Evolutionary conservation across 1,140 invertebrate genomes (phyloP), one percentile per base, ranked within the genome.

Genomic region (Oscheius sp.): DNA sequence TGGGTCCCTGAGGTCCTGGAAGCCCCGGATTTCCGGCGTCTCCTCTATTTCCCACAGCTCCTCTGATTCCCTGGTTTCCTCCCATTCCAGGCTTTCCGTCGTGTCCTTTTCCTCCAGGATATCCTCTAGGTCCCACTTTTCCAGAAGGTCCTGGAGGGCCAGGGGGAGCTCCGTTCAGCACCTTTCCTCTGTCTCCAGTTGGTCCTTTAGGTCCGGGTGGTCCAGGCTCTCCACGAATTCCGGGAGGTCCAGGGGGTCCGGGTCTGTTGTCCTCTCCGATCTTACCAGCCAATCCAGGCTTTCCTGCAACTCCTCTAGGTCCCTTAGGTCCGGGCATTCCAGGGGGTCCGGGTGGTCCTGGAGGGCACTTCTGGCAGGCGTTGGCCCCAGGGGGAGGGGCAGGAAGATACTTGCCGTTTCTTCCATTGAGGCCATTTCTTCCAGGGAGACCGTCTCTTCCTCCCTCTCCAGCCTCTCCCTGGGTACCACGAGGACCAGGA

Each of bases 351-450:
- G 72, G 72, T 18, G 72, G 46, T 32, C 63, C 72, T 23, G 65
- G 34, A 28, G 72, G 72, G 29, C 72, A 74, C 71, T 82, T 82
- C 62, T 82, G 80, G 42, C 80, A 82, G 23, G 81, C 75, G 32
- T 84, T 83, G 3, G 64, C 64, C 15, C 79, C 82, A 32, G 78
- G 46, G 35, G 78, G 79, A 13, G 81, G 80, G 0, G 80, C 82
- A 13, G 80, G 81, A 0, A 82, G 55, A 63, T 82, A 82, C 46
- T 80, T 84, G 65, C 80, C 77, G 23, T 73, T 73, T 7, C 42
- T 32, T 13, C 71, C 76, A 49, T 65, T 65, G n/a, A 49, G 78
- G 15, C 77, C 73, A 1, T 64, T 64, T 23, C 69, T 42, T 13
- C 79, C 79, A 13, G 76, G 79, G 18, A 42, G 34, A 29, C 76